Evolutionary conservation across 2,888 invertebrate species (phyloP).

Genomic region (Thelaira solivaga): DNA sequence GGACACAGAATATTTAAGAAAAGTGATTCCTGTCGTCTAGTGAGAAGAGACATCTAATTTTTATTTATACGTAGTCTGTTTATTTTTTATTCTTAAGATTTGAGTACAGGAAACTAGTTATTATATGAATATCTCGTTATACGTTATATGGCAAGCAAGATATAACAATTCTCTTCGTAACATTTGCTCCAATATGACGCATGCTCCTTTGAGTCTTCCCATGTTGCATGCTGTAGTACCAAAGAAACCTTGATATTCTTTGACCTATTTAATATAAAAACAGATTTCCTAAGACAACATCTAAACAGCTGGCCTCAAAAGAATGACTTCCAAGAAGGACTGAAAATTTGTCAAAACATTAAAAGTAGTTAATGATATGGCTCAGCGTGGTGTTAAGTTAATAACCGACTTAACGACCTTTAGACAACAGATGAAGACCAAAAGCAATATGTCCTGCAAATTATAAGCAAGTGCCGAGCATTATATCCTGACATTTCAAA

Average conservation of each 20-base stretch:
- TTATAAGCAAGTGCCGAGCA: not conserved
- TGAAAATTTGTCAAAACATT: conserved; percentile 20
- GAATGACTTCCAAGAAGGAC: conserved; percentile 12
- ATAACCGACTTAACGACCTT: conserved; percentile 12
- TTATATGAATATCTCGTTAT: too few species aligned
- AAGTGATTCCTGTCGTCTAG: too few species aligned
- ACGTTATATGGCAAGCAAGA: too few species aligned
- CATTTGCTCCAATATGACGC: too few species aligned
- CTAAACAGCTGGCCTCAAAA: conserved; percentile 20
- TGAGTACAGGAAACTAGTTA: too few species aligned
- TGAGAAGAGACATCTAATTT: too few species aligned
- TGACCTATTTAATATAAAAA: conserved; percentile 1
- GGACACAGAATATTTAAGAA: too few species aligned
- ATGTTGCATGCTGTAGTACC: too few species aligned
- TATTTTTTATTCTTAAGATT: too few species aligned
- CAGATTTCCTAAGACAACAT: conserved; percentile 19
- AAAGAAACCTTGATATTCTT: not conserved
- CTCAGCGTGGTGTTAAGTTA: conserved; percentile 8
- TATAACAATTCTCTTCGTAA: too few species aligned
- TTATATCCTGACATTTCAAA: conserved; percentile 2
- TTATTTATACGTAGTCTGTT: too few species aligned
- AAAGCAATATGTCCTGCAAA: conserved; percentile 6
- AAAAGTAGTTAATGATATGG: conserved; percentile 11
- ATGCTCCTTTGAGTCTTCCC: too few species aligned
- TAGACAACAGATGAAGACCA: conserved; percentile 14